Evolutionary conservation across 92 coral and sea anemone genomes (phyloP), one percentile per base, ranked within the genome.

Genomic region (Siderastrea radians): DNA sequence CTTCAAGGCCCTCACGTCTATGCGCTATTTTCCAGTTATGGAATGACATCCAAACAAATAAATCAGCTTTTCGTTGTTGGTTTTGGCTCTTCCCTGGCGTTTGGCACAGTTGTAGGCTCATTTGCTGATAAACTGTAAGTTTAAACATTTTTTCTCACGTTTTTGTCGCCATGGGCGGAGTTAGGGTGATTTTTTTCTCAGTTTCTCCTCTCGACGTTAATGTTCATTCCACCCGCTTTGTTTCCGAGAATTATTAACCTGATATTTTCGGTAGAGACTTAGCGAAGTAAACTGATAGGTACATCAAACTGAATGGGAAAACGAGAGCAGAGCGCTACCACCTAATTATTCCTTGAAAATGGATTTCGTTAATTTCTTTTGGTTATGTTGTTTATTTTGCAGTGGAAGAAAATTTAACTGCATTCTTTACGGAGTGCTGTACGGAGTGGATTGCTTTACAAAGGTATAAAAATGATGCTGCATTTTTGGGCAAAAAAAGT

Each of bases 1-100:
- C 81, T 96, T 13, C 99, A 96, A 88, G 99, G 99, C 1, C 99
- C 99, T 2, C 99, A 96, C 80, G 99, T 96, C 17, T 96, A 96
- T 78, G 98, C 95, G 49, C 86, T 96, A 45, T 96, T 88, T 75
- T 86, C 97, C 48, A 96, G 98, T 58, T 96, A 96, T 90, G 98
- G 98, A 75, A 50, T 96, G 87, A 61, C 98, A 26, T 91, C 99
- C 57, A 90, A 95, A 69, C 95, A 96, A 84, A 96, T 96, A 17
- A 95, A 89, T 53, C 95, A 96, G 88, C 81, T 96, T 26, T 96
- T 96, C 82, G 96, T 96, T 45, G 98, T 91, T 17, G 99, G 99
- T 1, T 96, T 96, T 94, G 99, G 96, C 43, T 95, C 99, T 19
- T 96, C 99, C 47, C 95, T 96, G 99, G 92, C 95, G 64, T 96